Base-by-base conservation (phyloP, 2,797 vertebrate species). In the Pelochelys cantorii region DNA sequence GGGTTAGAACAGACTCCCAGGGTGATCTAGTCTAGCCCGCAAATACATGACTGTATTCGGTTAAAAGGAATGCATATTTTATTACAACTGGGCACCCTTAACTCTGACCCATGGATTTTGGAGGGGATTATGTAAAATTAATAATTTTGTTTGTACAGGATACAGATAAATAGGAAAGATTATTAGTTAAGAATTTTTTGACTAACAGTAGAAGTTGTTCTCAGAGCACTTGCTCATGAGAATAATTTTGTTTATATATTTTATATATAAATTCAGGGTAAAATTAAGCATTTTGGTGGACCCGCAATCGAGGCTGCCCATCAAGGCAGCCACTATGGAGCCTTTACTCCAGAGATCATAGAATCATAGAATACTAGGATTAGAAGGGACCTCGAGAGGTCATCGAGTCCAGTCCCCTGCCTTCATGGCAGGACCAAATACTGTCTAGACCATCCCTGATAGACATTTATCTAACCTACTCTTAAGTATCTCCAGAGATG, bases 61-160 rank as follows among this genome's bases (percentile, higher is more conserved):
- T 62, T 31, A 12, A 87, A 60, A 82, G 11, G 31, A n/a, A 79
- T n/a, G 59, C 2, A 1, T 1, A 25, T 10, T n/a, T 71, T 31
- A 74, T 78, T 60, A 48, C 83, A 82, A 54, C 3, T 37, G 74
- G 29, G 42, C 42, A 11, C 10, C 0, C 34, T 71, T 14, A 31
- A 9, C 55, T 89, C 90, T 71, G 29, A 20, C 20, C 53, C 7
- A 5, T 11, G 20, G 84, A 0, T 2, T 56, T 7, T 7, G 55
- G 34, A 25, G 4, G 48, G n/a, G 1, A 10, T n/a, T 2, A 1
- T 0, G 23, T 54, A 5, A 81, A 62, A 31, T 62, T 29, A 60
- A 60, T 60, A 29, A 62, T 62, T 31, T 62, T 62, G 13, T 62
- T 62, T 31, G 60, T 62, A 62, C 14, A 31, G 8, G 42, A 48